These are phyloP conservation scores for Clanis bilineata DNA, from an alignment of 2,888 invertebrate species.

Conservation along the genomic window DNA sequence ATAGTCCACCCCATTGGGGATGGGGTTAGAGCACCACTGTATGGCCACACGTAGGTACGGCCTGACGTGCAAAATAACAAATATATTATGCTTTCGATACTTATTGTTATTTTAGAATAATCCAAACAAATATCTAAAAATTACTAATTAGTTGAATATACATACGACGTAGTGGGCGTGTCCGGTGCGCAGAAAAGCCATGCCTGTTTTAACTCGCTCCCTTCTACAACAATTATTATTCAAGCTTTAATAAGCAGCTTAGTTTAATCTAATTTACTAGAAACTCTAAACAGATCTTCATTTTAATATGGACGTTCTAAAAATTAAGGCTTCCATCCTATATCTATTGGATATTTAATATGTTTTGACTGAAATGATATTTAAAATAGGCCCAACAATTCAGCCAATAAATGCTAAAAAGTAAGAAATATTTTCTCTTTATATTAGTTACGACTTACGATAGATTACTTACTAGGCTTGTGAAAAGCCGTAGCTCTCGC, in stretches of 20 bases:
- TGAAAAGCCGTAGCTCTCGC: constrained; percentile 55
- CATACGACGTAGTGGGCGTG: constrained; percentile 52
- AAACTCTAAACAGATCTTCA: too few species aligned
- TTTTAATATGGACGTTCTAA: too few species aligned
- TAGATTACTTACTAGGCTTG: constrained; percentile 46
- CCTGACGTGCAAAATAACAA: constrained; percentile 34
- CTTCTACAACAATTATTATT: constrained; percentile 36
- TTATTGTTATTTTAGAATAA: not conserved
- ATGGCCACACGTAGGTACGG: constrained; percentile 52
- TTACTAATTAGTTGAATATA: constrained; percentile 17
- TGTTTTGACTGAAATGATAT: too few species aligned
- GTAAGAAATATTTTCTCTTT: too few species aligned
- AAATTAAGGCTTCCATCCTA: too few species aligned
- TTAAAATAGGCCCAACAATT: too few species aligned
- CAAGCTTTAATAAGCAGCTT: too few species aligned
- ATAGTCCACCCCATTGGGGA: constrained; percentile 48
- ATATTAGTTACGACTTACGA: too few species aligned
- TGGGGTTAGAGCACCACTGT: constrained; percentile 49
- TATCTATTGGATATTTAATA: too few species aligned
- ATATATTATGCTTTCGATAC: not conserved
- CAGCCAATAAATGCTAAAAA: too few species aligned
- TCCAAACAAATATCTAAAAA: not conserved
- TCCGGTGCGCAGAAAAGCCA: constrained; percentile 72
- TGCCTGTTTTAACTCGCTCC: constrained; percentile 50
- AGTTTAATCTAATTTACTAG: too few species aligned